Percentiles rank a stretch among this genome's conserved stretches.
Conservation (phyloP, 53 echinoderm and acorn worm genomes). For the Temnopleurus reevesii region DNA sequence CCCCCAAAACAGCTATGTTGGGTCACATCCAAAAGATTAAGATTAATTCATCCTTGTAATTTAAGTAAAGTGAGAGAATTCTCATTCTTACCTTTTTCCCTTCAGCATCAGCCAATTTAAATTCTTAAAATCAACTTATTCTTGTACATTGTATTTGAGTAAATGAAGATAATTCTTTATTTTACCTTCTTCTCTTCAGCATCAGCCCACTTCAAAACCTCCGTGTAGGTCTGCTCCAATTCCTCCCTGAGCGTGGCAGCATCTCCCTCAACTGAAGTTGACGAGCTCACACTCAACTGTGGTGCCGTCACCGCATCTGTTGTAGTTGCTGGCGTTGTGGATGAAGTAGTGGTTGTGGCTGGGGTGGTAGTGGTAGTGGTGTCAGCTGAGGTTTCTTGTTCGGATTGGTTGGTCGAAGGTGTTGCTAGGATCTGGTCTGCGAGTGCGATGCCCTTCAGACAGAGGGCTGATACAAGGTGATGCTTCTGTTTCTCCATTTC, state of each 20-base stretch:
- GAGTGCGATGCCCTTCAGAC: conserved; percentile 82
- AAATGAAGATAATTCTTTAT: neutral
- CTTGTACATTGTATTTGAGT: too few relatives aligned
- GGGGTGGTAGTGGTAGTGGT: conserved; percentile 3
- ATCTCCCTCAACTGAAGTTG: conserved; percentile 49
- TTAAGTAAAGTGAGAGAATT: too few relatives aligned
- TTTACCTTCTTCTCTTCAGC: conserved; percentile 91
- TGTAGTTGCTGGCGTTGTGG: neutral
- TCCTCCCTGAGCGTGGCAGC: conserved; percentile 61
- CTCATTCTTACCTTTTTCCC: too few relatives aligned
- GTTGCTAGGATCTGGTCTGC: conserved; percentile 76
- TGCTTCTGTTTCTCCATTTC: conserved; percentile 94
- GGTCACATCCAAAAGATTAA: too few relatives aligned
- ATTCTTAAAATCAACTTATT: too few relatives aligned
- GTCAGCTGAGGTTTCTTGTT: conserved; percentile 28
- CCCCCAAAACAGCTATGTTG: too few relatives aligned
- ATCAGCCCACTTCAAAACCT: conserved; percentile 91
- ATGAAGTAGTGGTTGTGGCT: neutral
- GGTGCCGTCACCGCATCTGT: neutral
- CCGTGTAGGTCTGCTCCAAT: conserved; percentile 73
- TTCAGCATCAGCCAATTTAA: too few relatives aligned
- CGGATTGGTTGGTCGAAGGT: conserved; percentile 1
- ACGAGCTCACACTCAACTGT: neutral
- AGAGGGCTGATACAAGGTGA: conserved; percentile 76
- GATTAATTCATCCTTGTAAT: too few relatives aligned